Evolutionary conservation across 2,888 invertebrate species (phyloP), one percentile per base, ranked within the genome.

Genomic region (Leptogaster cylindrica): DNA sequence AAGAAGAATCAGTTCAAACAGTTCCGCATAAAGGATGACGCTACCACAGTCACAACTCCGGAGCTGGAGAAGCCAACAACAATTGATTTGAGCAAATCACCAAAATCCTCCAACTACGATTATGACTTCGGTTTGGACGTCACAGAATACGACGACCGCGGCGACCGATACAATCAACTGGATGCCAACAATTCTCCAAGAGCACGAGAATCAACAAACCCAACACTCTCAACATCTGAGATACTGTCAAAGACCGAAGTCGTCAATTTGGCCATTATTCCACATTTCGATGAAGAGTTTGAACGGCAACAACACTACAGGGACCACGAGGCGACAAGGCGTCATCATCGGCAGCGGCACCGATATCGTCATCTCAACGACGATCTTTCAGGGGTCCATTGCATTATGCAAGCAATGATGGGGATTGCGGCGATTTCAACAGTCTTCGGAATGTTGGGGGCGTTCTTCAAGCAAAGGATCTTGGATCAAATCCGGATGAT

Each of bases 361-460:
- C 77, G 79, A 1, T 67, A 67, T 41, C 20, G 68, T 3, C 78
- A 77, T 58, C 12, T 64, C 4, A 78, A 79, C 20, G 77, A 81
- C 71, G 81, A 81, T 65, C 70, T 81, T 68, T 79, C 81, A 6
- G 79, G 79, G 65, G 78, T 81, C 67, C 81, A 81, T 75, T 81
- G 80, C 75, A 77, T 81, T 71, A 81, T 81, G 81, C 81, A 81
- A 77, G 78, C 78, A 72, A 79, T 81, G 76, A 80, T 81, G 79
- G 81, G 78, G 67, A 77, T 81, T 69, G 81, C 81, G 39, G 81
- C 81, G 41, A 76, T 81, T 36, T 81, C 80, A 31, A 81, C 81
- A 2, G 79, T 81, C 46, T 81, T 81, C 68, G 81, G 81, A 28
- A 80, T 81, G 79, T 73, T 81, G 48, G 81, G 81, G 66, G 80